Evolutionary conservation across 2,888 invertebrate species (phyloP), one percentile per base, ranked within the genome.

Genomic region (Endotricha flammealis): DNA sequence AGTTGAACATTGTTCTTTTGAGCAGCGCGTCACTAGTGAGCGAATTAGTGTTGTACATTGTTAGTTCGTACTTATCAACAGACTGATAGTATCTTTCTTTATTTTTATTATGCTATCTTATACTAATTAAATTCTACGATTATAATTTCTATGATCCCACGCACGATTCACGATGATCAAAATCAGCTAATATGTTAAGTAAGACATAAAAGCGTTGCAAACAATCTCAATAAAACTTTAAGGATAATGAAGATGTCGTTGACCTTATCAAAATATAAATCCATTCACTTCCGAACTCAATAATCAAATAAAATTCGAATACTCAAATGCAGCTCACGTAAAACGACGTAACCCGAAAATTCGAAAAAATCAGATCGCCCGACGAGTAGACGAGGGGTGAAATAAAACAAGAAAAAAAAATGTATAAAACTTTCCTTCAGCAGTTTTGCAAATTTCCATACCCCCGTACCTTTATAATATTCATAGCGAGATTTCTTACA

Each of bases 1-100:
- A 66, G 64, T 70, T 64, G 61, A 58, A 64, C 77, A 78, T 78
- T 81, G 80, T 79, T 78, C 81, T 75, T 75, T 78, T 68, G 64
- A 67, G 61, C 12, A 44, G 35, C 33, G 41, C 46, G 45, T 38
- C 47, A 44, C 43, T 46, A 50, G 53, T 53, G 51, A 53, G 34
- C 46, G 50, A 56, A 48, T 53, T 58, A 56, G 56, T 50, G 46
- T 32, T 48, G 42, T 44, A 42, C 44, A 39, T n/a, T n/a, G n/a
- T n/a, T n/a, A n/a, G n/a, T n/a, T n/a, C n/a, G n/a, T n/a, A n/a
- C n/a, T n/a, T n/a, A n/a, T n/a, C n/a, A n/a, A n/a, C n/a, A n/a
- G n/a, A n/a, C n/a, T n/a, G n/a, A n/a, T n/a, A n/a, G n/a, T n/a
- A n/a, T n/a, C n/a, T n/a, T n/a, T n/a, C n/a, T n/a, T n/a, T n/a